phyloP scores from a whole-genome alignment of 1,140 invertebrate genomes.

The Chionoecetes opilio region DNA sequence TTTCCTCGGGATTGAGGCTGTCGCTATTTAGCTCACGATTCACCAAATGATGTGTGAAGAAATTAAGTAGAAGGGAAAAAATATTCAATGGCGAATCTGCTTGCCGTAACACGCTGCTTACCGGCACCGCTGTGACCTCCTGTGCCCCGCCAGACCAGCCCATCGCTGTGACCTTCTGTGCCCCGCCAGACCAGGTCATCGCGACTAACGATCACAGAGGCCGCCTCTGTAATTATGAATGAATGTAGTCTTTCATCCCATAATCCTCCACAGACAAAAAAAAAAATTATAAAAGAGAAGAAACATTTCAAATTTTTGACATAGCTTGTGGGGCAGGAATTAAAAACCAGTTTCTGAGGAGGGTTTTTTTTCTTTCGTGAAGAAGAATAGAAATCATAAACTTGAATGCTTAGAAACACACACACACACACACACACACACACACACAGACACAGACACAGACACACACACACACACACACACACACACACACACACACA shows the following conservation, averaged over 20 bases:
- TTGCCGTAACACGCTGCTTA: neutral
- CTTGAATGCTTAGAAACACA: neutral
- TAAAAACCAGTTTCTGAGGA: neutral
- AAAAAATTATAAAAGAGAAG: neutral
- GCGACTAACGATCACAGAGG: neutral
- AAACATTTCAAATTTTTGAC: neutral
- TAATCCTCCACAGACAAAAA: neutral
- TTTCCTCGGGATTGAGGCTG: no score
- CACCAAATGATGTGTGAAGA: neutral
- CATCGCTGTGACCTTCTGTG: neutral
- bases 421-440: neutral
- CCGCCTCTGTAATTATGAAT: conserved; percentile 17
- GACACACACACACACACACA: neutral
- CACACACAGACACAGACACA: neutral
- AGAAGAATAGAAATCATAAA: conserved; percentile 14
- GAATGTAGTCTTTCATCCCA: neutral
- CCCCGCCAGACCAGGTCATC: neutral
- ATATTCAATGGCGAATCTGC: neutral
- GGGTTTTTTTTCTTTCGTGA: neutral
- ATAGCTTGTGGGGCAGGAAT: neutral
- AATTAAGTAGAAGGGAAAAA: neutral
- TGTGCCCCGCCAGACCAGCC: neutral
- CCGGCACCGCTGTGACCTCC: neutral
- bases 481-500: conserved; percentile 10
- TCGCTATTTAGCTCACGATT: no score